A percentile compares a stretch with the other conserved stretches of the same genome.
phyloP scores from a whole-genome alignment of 2,113 vertebrate species.

The Cyanistes caeruleus region DNA sequence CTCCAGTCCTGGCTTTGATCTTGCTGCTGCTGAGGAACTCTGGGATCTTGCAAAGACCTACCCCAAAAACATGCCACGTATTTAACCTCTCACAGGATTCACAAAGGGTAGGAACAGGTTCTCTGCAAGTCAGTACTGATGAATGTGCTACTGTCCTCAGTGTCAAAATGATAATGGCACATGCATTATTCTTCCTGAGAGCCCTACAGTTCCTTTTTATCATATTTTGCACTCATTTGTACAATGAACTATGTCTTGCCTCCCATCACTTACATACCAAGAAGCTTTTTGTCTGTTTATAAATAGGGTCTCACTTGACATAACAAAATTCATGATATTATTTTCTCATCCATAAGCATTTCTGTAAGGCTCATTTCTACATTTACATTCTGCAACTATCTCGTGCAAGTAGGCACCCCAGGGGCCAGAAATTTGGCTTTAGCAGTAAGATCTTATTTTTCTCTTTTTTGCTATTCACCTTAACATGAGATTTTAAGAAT shows the following conservation, averaged over 20 bases:
- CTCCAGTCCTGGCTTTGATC: background rate
- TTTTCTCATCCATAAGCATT: slow-evolving; percentile 57
- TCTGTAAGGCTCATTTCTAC: slow-evolving; percentile 17
- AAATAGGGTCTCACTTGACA: slow-evolving; percentile 53
- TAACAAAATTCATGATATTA: slow-evolving; percentile 45
- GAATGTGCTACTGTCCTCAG: background rate
- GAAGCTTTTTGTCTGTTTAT: slow-evolving; percentile 63
- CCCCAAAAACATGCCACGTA: accelerated
- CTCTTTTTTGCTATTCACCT: background rate
- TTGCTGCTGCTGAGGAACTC: background rate
- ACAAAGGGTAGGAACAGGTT: background rate
- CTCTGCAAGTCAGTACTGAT: background rate
- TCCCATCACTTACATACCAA: slow-evolving; percentile 43
- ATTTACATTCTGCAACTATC: slow-evolving; percentile 38
- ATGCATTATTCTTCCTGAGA: slow-evolving; percentile 35
- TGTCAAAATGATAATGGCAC: slow-evolving; percentile 3
- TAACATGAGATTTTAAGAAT: background rate
- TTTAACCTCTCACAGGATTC: background rate
- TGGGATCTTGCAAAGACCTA: background rate
- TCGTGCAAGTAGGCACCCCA: background rate
- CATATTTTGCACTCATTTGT: slow-evolving; percentile 44
- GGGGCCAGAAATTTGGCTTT: slow-evolving; percentile 14
- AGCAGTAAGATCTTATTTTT: background rate
- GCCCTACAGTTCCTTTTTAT: slow-evolving; percentile 7
- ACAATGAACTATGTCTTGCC: slow-evolving; percentile 37